Conservation (phyloP, 2,797 vertebrate species). For the Cichlasoma orientale region DNA sequence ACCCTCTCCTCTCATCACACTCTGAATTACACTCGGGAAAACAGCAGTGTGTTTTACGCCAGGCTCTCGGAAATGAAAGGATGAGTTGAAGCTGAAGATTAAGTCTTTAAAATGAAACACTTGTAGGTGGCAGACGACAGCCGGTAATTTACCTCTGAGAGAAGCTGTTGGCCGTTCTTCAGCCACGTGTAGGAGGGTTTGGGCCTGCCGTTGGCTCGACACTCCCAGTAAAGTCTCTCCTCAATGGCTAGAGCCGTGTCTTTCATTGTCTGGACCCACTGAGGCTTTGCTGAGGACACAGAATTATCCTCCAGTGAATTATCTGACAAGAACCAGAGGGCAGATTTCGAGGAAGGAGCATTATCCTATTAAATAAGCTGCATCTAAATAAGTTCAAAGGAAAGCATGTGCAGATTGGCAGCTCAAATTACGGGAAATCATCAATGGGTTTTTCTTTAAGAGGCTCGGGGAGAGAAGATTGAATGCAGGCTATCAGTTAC, state of each 20-base stretch:
- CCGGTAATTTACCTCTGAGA: slow-evolving; percentile 82
- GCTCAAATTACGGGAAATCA: slow-evolving; percentile 37
- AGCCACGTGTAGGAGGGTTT: slow-evolving; percentile 94
- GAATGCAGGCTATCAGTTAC: slow-evolving; percentile 34
- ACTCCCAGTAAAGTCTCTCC: slow-evolving; percentile 90
- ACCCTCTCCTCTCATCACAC: slow-evolving; percentile 56
- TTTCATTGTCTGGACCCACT: slow-evolving; percentile 91
- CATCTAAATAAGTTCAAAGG: slow-evolving; percentile 54
- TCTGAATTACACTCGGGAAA: slow-evolving; percentile 53
- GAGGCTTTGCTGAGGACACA: slow-evolving; percentile 88
- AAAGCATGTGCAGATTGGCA: slow-evolving; percentile 24
- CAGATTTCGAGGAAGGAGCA: slow-evolving; percentile 34
- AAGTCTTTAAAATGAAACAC: slow-evolving; percentile 62
- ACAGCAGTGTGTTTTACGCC: slow-evolving; percentile 36
- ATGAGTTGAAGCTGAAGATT: slow-evolving; percentile 48
- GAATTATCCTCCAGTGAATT: slow-evolving; percentile 53
- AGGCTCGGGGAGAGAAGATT: slow-evolving; percentile 16
- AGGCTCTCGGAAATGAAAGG: slow-evolving; percentile 45
- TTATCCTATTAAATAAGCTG: slow-evolving; percentile 39
- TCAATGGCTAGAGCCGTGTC: slow-evolving; percentile 88
- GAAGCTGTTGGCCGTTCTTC: slow-evolving; percentile 89
- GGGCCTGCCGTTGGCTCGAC: slow-evolving; percentile 91
- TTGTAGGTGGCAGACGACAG: slow-evolving; percentile 42
- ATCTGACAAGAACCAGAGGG: slow-evolving; percentile 28
- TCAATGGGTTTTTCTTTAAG: slow-evolving; percentile 39